These are phyloP conservation scores for Meghimatium bilineatum DNA, from an alignment of 2,888 invertebrate species.

Conservation along the genomic window DNA sequence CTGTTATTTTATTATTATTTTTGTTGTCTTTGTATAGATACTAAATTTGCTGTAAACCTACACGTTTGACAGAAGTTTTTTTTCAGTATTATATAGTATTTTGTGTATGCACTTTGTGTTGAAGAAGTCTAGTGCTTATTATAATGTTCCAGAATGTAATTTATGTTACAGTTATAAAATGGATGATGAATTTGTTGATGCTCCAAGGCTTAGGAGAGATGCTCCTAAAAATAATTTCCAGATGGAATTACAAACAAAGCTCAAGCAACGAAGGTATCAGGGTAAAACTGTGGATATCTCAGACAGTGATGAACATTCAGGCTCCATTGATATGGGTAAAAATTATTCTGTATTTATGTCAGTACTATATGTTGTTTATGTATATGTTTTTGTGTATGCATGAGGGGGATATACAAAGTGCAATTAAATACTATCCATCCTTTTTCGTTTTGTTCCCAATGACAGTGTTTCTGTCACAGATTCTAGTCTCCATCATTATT, in stretches of 20 bases:
- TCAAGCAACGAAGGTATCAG: slow-evolving; percentile 60
- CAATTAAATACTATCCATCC: too few species aligned
- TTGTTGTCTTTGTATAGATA: neutral
- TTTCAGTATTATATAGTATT: neutral
- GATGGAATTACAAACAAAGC: slow-evolving; percentile 63
- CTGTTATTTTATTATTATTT: too few species aligned
- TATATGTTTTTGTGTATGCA: too few species aligned
- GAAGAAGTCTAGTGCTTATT: neutral
- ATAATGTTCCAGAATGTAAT: neutral
- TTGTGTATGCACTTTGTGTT: neutral
- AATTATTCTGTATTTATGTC: neutral
- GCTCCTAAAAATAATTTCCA: slow-evolving; percentile 60
- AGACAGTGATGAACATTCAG: slow-evolving; percentile 61
- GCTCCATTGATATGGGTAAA: slow-evolving; percentile 51
- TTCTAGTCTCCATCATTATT: too few species aligned
- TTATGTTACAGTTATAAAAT: slow-evolving; percentile 17
- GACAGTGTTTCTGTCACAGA: too few species aligned
- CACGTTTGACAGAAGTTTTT: too few species aligned
- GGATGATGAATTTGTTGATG: slow-evolving; percentile 55
- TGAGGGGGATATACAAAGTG: too few species aligned
- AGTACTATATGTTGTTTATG: too few species aligned
- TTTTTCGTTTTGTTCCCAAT: too few species aligned
- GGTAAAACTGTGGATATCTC: slow-evolving; percentile 65
- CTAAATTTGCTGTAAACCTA: too few species aligned
- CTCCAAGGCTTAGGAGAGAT: slow-evolving; percentile 31